These are phyloP conservation scores for Drepana arcuata DNA, from an alignment of 1,140 invertebrate species.

Conservation along the genomic window DNA sequence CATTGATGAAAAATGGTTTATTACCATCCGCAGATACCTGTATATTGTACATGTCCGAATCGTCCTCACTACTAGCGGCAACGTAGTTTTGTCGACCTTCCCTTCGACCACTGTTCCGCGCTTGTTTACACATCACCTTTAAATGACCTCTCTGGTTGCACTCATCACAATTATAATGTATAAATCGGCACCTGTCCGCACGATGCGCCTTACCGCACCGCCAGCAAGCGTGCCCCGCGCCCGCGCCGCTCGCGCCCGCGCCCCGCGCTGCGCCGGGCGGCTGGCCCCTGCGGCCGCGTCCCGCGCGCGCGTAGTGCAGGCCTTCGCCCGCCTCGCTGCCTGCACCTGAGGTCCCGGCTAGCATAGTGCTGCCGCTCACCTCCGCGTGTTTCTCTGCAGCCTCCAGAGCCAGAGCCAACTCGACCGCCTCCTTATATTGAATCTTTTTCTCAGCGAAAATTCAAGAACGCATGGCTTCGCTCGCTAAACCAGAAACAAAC, in stretches of 20 bases:
- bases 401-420: conserved; percentile 9
- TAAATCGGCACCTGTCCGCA: neutral
- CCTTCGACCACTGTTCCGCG: no score
- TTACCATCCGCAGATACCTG: neutral
- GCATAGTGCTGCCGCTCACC: no score
- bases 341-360: no score
- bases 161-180: neutral
- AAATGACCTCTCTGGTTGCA: neutral
- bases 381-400: conserved; percentile 7
- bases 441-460: conserved; percentile 7
- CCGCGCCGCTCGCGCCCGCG: no score
- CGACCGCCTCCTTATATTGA: conserved; percentile 6
- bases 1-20: neutral
- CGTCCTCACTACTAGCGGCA: no score
- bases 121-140: neutral
- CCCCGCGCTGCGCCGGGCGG: neutral
- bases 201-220: neutral
- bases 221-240: no score
- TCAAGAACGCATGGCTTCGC: conserved; percentile 8
- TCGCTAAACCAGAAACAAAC: conserved; percentile 11
- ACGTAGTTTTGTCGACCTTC: no score
- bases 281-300: neutral
- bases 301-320: neutral
- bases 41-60: neutral
- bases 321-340: no score